Percentiles rank a stretch among this genome's conserved stretches.
phyloP scores from a whole-genome alignment of 2,113 vertebrate genomes.

The Pelvicachromis taeniatus region DNA sequence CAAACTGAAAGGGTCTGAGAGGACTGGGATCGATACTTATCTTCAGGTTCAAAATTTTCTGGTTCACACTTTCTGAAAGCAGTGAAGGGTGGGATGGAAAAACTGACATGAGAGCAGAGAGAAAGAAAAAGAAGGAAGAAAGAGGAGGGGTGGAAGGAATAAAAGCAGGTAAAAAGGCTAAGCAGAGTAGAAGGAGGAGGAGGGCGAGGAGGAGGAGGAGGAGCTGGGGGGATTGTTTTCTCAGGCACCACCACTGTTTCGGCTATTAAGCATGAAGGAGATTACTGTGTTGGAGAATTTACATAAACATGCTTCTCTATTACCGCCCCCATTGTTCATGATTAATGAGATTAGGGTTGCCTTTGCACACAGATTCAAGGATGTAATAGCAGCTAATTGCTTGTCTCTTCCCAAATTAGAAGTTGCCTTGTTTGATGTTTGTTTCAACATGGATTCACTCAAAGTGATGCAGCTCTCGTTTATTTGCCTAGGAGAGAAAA shows the following conservation, averaged over 20 bases:
- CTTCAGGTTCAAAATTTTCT: not conserved
- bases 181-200: not conserved
- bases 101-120: not conserved
- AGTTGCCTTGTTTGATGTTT: constrained; percentile 46
- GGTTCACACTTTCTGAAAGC: not conserved
- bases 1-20: not conserved
- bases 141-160: not conserved
- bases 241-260: constrained; percentile 37
- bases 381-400: constrained; percentile 65
- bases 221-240: constrained; percentile 28
- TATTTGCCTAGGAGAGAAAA: not conserved
- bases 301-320: constrained; percentile 64
- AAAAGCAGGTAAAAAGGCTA: not conserved
- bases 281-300: constrained; percentile 56
- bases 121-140: not conserved
- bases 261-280: constrained; percentile 41
- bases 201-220: not conserved
- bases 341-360: constrained; percentile 67
- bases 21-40: constrained; percentile 23
- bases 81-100: not conserved
- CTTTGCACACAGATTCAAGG: constrained; percentile 35
- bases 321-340: constrained; percentile 63
- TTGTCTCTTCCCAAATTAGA: constrained; percentile 64
- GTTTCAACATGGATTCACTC: constrained; percentile 15
- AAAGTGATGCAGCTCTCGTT: constrained; percentile 5